Base-by-base conservation (phyloP, 1,140 invertebrate genomes). In the Hycleus phaleratus region DNA sequence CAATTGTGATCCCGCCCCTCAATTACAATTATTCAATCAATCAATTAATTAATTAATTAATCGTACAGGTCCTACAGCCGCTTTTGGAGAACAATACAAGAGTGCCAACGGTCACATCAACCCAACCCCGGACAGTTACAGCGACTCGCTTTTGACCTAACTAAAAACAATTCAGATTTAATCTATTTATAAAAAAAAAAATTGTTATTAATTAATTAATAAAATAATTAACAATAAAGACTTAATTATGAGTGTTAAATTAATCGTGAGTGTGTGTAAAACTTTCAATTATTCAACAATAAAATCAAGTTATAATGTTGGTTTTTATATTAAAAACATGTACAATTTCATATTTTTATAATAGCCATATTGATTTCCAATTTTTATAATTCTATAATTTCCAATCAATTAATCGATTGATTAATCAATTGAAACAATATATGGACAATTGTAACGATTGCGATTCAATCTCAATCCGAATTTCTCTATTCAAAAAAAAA, bases 61-160 rank as follows among this genome's bases (percentile, higher is more conserved):
- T 52, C 54, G 59, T 68, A 48, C 46, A 72, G 68, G 61, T 57
- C 42, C 56, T 73, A 9, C 70, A 71, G 58, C 67, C 69, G 0
- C 49, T 74, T 11, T 56, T 72, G 32, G 72, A 74, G 38, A 67
- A 51, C 42, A 61, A 61, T 55, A 60, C 62, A 4, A 61, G 64
- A 50, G 58, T 65, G 10, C 64, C 70, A 32, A 67, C 63, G 11
- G 64, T 71, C 24, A 68, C 64, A 2, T 66, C 69, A 24, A 71
- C 68, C 39, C 64, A 69, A 55, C 72, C 72, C 7, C 59, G 71
- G 52, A 64, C 68, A 49, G 68, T 72, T 6, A 72, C 71, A 4
- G 72, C 72, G 44, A 74, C 72, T 49, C 62, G 72, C 12, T 74
- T 74, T 65, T 74, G 72, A 74, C 72, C 72, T 63, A 68, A 56